Conservation (phyloP, 1,140 invertebrate species). For the Drosophila kepulauana region DNA sequence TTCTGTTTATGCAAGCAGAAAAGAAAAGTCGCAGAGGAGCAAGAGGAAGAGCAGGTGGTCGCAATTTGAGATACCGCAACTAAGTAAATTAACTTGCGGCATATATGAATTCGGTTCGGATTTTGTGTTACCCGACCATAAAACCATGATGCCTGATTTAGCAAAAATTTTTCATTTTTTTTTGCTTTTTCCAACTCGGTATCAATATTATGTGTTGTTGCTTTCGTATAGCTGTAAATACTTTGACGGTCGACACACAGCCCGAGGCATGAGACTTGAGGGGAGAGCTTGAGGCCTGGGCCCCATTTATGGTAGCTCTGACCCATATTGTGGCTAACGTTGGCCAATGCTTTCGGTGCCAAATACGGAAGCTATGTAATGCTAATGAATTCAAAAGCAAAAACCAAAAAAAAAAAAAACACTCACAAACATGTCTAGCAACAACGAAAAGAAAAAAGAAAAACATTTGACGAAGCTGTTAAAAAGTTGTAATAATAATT, state of each 20-base stretch:
- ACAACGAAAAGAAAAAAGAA: constrained; percentile 10
- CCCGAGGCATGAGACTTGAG: no score
- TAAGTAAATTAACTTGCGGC: constrained; percentile 19
- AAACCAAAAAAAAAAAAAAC: constrained; percentile 47
- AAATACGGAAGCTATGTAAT: constrained; percentile 81
- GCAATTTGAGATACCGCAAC: constrained; percentile 30
- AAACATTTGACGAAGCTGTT: constrained; percentile 44
- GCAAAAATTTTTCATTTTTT: constrained; percentile 14
- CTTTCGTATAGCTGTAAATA: constrained; percentile 34
- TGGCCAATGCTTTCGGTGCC: constrained; percentile 37
- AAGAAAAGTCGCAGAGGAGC: no score
- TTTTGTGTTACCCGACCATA: constrained; percentile 29
- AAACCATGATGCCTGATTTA: constrained; percentile 30
- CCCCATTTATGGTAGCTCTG: constrained; percentile 49
- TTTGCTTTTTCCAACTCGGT: neutral
- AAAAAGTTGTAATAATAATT: constrained; percentile 72
- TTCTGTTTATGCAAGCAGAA: constrained; percentile 15
- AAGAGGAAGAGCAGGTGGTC: neutral
- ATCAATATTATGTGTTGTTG: constrained; percentile 15
- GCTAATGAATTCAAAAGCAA: constrained; percentile 75
- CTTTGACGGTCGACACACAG: neutral
- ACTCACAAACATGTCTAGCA: constrained; percentile 53
- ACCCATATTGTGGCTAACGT: constrained; percentile 52
- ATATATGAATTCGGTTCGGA: neutral
- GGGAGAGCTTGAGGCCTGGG: neutral